phyloP scores from a whole-genome alignment of 2,888 invertebrate species.

The Acrobasis suavella region DNA sequence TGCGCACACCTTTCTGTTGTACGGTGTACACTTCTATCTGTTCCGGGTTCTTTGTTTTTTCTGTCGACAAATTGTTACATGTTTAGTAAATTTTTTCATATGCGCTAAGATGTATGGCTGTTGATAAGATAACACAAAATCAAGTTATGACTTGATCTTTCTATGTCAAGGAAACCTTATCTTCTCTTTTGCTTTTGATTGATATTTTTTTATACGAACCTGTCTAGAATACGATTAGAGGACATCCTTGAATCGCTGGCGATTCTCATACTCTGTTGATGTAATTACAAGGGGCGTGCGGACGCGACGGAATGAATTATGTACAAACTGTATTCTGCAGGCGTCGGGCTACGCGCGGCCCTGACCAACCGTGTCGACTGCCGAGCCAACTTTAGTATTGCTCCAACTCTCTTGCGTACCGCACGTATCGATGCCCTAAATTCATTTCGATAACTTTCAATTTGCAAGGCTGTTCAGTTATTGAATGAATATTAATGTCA shows the following conservation, averaged over 20 bases:
- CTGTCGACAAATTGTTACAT: constrained; percentile 64
- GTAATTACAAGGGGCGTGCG: constrained; percentile 43
- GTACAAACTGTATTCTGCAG: constrained; percentile 65
- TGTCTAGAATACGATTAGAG: neutral
- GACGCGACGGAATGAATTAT: constrained; percentile 52
- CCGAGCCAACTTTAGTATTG: constrained; percentile 53
- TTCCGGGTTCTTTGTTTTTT: constrained; percentile 88
- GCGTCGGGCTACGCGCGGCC: constrained; percentile 50
- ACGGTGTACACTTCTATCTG: constrained; percentile 87
- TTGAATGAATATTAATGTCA: neutral
- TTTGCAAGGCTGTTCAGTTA: constrained; percentile 31
- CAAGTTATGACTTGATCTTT: neutral
- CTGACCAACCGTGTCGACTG: constrained; percentile 47
- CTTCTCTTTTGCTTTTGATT: neutral
- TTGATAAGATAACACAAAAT: constrained; percentile 1
- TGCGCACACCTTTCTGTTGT: constrained; percentile 81
- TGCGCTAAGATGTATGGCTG: neutral
- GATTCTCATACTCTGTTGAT: constrained; percentile 44
- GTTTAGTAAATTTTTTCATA: neutral
- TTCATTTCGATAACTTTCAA: constrained; percentile 41
- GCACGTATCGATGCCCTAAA: constrained; percentile 49
- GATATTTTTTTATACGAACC: neutral
- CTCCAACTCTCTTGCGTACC: constrained; percentile 42
- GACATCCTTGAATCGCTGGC: constrained; percentile 33
- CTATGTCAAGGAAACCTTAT: constrained; percentile 1